Base-by-base conservation (phyloP, 1,140 invertebrate species). In the Lasioglossum albipes region DNA sequence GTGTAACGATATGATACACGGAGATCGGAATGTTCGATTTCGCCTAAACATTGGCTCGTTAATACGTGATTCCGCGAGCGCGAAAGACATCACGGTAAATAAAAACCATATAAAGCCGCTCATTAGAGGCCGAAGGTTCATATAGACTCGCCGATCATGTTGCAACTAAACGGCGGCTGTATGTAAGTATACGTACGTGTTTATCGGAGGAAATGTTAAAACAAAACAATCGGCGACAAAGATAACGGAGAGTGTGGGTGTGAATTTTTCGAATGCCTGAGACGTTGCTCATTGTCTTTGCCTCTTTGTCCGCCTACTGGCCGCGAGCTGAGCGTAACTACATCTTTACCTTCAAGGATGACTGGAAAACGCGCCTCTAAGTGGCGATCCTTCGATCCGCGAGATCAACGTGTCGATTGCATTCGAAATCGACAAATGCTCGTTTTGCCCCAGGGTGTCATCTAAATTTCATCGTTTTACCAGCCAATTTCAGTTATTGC, bases 321-420 rank as follows among this genome's bases (percentile, higher is more conserved):
- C 31, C 36, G 62, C 31, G 81, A 84, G 59, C 65, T 72, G 57
- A 7, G 67, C 81, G 45, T 61, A 70, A 74, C 73, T 74, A 75
- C 79, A 84, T 88, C 87, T 79, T 66, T 79, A 77, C 49, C 22
- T 74, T 87, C 87, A 87, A 88, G 87, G 86, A 86, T 87, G 86
- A 88, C 84, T 69, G 66, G 81, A 71, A 76, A 78, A 87, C 66
- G 73, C 62, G 62, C 75, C 69, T 64, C 69, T 64, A 68, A 86
- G 54, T 49, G 75, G 68, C 64, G 84, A 71, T 85, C 70, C 65
- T 61, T 84, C 57, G 83, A 82, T 49, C 49, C 57, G 42, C 57
- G 70, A 42, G 52, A 59, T 10, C 41, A 9, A 9, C 59, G 67
- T 52, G 45, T 22, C 36, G 52, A 27, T 42, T 69, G 9, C 70